These are phyloP conservation scores for Nasonia longicornis DNA, from an alignment of 1,140 invertebrate species.

Conservation along the genomic window DNA sequence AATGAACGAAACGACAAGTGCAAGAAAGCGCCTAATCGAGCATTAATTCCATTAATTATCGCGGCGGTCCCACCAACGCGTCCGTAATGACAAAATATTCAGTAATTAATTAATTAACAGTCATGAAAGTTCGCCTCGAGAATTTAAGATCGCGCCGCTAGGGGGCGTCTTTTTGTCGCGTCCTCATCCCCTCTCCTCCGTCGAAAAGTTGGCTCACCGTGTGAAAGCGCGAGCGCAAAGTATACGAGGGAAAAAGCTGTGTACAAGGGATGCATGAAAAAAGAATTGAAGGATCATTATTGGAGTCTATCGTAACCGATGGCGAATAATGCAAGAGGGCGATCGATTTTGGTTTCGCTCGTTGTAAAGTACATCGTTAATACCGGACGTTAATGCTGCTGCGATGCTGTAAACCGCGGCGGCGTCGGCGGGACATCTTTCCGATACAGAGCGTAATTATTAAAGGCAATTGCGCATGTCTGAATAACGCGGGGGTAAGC, in stretches of 20 bases:
- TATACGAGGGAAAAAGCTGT: neutral
- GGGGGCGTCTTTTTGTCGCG: slow-evolving; percentile 21
- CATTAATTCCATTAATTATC: slow-evolving; percentile 47
- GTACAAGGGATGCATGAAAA: neutral
- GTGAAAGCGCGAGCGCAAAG: neutral
- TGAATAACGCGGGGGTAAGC: no score
- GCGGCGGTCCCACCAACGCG: no score
- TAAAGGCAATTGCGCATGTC: no score
- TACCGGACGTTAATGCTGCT: no score
- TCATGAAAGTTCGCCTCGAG: slow-evolving; percentile 36
- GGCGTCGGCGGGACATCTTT: no score
- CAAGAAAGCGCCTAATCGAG: slow-evolving; percentile 40
- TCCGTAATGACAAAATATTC: slow-evolving; percentile 43
- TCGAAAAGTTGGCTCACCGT: neutral
- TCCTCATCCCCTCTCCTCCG: neutral
- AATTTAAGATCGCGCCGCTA: slow-evolving; percentile 29
- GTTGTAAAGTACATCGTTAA: no score
- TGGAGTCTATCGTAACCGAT: neutral
- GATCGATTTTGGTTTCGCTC: neutral
- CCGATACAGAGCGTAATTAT: no score
- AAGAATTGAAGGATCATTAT: neutral
- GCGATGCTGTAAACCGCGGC: no score
- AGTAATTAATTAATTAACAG: slow-evolving; percentile 43
- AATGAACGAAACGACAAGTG: slow-evolving; percentile 31
- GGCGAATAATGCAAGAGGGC: neutral